phyloP scores from a whole-genome alignment of 2,797 vertebrate species.

The Bradypodion pumilum region DNA sequence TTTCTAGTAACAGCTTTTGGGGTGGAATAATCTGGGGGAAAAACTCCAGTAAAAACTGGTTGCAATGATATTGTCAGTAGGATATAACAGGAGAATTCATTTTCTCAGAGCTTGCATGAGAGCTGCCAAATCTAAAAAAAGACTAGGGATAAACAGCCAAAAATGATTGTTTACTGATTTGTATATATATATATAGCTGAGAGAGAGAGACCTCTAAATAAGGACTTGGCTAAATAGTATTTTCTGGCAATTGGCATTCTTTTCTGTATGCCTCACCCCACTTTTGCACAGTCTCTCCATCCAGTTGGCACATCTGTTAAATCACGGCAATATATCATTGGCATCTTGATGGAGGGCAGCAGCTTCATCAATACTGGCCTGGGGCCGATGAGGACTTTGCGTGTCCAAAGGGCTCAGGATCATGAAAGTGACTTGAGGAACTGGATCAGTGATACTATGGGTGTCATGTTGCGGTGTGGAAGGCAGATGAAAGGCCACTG shows the following conservation, averaged over 20 bases:
- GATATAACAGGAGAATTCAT: not conserved
- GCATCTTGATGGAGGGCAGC: too few species aligned
- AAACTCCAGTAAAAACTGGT: constrained; percentile 20
- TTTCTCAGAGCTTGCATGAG: not conserved
- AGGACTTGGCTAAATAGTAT: not conserved
- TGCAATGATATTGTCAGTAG: constrained; percentile 24
- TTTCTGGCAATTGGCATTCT: not conserved
- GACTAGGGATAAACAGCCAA: not conserved
- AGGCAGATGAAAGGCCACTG: too few species aligned
- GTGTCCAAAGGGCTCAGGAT: too few species aligned
- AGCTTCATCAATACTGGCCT: too few species aligned
- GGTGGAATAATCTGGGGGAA: fast-evolving
- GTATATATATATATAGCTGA: not conserved
- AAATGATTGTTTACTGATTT: not conserved
- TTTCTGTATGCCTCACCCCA: not conserved
- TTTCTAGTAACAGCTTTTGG: not conserved
- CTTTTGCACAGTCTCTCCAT: not conserved
- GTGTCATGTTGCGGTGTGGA: too few species aligned
- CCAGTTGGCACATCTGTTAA: not conserved
- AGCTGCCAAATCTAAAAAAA: not conserved
- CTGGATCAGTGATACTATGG: too few species aligned
- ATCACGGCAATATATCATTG: not conserved
- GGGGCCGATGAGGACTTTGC: too few species aligned
- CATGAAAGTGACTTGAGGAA: too few species aligned
- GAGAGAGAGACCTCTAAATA: not conserved